These are phyloP conservation scores for Mesocricetus auratus DNA, from an alignment of 2,113 vertebrate species.

Conservation along the genomic window DNA sequence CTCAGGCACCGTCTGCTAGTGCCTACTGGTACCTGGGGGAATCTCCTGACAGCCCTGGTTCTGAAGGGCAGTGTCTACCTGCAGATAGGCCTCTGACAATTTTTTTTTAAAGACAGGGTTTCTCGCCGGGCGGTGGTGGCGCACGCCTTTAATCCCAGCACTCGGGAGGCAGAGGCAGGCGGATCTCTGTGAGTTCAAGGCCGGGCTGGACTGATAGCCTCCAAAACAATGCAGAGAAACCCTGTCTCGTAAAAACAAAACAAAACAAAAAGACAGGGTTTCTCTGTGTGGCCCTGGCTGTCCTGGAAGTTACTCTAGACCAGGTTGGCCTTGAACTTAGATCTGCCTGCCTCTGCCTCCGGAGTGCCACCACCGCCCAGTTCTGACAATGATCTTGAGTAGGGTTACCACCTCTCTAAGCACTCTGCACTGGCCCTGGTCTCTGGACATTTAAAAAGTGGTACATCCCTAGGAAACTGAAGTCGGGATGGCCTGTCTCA, in stretches of 20 bases:
- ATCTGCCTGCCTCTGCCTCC: neutral
- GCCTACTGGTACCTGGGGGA: neutral
- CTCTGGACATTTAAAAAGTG: neutral
- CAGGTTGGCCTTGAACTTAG: neutral
- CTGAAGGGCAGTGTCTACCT: neutral
- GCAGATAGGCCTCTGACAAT: neutral
- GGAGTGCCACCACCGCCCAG: neutral
- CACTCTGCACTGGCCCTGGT: neutral
- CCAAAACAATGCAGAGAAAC: too few relatives aligned
- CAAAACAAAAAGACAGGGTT: neutral
- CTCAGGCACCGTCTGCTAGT: neutral
- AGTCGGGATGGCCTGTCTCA: neutral
- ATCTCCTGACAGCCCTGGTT: neutral
- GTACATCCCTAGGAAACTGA: neutral
- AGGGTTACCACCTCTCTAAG: rapidly evolving
- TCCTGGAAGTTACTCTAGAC: neutral
- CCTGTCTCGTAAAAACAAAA: too few relatives aligned
- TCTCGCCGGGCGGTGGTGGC: too few relatives aligned
- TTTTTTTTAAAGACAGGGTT: neutral
- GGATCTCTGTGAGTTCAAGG: too few relatives aligned
- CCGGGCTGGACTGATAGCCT: too few relatives aligned
- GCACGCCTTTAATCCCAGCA: too few relatives aligned
- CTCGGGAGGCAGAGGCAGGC: too few relatives aligned
- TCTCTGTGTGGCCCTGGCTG: neutral
- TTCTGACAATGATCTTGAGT: neutral